Evolutionary conservation across 1,140 invertebrate species (phyloP).

Genomic region (Platyscapa corneri): DNA sequence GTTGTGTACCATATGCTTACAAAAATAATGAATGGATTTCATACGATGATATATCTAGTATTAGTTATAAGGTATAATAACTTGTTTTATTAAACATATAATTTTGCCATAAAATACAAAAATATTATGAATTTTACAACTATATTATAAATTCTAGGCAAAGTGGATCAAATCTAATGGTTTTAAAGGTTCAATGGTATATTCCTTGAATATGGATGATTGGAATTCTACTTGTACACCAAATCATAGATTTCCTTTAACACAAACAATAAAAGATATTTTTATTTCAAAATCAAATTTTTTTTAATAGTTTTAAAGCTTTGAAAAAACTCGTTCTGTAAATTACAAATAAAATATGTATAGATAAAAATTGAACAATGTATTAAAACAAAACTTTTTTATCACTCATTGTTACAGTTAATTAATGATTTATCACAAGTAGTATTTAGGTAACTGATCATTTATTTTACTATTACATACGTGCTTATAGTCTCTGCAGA

Average conservation of each 20-base stretch:
- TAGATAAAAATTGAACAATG: constrained; percentile 29
- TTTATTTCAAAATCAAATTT: constrained; percentile 29
- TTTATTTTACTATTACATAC: constrained; percentile 44
- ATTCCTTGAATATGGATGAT: constrained; percentile 85
- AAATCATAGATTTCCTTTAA: constrained; percentile 67
- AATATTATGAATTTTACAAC: constrained; percentile 47
- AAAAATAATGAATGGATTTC: constrained; percentile 89
- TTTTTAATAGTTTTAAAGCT: constrained; percentile 20
- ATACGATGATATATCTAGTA: constrained; percentile 86
- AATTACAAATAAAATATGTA: constrained; percentile 50
- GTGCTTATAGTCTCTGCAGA: constrained; percentile 26
- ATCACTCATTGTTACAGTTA: constrained; percentile 1
- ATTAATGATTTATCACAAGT: constrained; percentile 35
- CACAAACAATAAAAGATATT: constrained; percentile 54
- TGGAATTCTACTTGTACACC: constrained; percentile 70
- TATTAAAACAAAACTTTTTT: constrained; percentile 4
- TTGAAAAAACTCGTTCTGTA: constrained; percentile 27
- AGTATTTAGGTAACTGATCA: constrained; percentile 43
- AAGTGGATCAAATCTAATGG: constrained; percentile 78
- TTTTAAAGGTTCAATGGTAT: constrained; percentile 85
- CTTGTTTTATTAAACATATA: constrained; percentile 50
- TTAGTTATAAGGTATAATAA: constrained; percentile 80
- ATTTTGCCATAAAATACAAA: constrained; percentile 39
- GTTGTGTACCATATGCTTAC: constrained; percentile 86
- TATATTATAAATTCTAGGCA: constrained; percentile 71